A percentile compares a stretch with the other conserved stretches of the same genome.
Conservation (phyloP, 2,113 vertebrate genomes). For the Pheucticus melanocephalus region DNA sequence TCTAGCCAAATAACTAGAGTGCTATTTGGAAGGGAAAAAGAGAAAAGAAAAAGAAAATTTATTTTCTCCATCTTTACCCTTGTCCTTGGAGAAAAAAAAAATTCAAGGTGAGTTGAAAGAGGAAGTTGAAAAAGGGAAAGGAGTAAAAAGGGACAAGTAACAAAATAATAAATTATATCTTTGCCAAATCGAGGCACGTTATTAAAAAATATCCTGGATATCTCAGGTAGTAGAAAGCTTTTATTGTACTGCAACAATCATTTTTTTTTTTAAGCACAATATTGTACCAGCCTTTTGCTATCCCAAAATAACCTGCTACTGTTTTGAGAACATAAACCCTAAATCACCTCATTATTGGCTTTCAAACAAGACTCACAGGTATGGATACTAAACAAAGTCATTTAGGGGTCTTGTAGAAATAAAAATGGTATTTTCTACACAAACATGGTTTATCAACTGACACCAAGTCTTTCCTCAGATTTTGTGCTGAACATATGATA, state of each 20-base stretch:
- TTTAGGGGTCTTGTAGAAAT: neutral
- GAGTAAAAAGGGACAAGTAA: neutral
- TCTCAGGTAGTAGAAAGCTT: neutral
- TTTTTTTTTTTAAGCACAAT: neutral
- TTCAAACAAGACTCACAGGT: neutral
- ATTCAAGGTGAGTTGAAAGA: neutral
- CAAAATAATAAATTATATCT: neutral
- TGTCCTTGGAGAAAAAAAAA: neutral
- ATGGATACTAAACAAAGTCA: neutral
- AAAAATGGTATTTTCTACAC: neutral
- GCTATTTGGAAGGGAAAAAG: neutral
- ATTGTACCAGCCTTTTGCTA: neutral
- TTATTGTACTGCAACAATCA: neutral
- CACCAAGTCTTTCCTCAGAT: neutral
- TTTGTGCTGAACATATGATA: neutral
- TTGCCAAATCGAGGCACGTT: neutral
- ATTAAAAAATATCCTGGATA: neutral
- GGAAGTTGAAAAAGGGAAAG: neutral
- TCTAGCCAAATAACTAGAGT: conserved; percentile 25
- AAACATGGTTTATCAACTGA: neutral
- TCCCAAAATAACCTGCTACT: neutral
- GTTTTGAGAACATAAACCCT: neutral
- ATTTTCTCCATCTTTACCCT: neutral
- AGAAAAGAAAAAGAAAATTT: conserved; percentile 8
- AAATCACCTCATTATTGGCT: neutral